Evolutionary conservation across 2,888 invertebrate genomes (phyloP).

Genomic region (Platycheirus rosarum): DNA sequence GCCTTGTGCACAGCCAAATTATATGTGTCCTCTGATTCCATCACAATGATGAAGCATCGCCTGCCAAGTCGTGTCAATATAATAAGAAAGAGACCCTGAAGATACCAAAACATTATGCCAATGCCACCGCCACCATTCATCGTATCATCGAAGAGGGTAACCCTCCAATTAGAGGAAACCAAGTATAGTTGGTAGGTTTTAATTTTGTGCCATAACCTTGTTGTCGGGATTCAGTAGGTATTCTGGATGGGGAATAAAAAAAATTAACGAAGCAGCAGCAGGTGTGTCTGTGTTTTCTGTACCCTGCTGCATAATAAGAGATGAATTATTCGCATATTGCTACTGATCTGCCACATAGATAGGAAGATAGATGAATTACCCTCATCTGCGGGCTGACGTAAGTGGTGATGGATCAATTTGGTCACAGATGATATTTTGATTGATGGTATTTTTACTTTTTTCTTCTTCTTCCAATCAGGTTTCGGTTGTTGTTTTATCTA

Average conservation of each 20-base stretch:
- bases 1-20: constrained; percentile 5
- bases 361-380: constrained; percentile 67
- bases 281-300: constrained; percentile 45
- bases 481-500: constrained; percentile 21
- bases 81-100: constrained; percentile 15
- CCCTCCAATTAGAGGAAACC: constrained; percentile 71
- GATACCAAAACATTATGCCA: neutral
- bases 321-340: constrained; percentile 55
- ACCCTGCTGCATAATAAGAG: constrained; percentile 38
- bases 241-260: constrained; percentile 10
- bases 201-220: constrained; percentile 67
- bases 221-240: constrained; percentile 39
- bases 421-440: constrained; percentile 74
- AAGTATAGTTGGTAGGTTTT: constrained; percentile 68
- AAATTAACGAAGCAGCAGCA: constrained; percentile 36
- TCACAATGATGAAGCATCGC: constrained; percentile 69
- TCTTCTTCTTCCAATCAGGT: constrained; percentile 40
- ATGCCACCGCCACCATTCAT: neutral
- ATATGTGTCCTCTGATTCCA: constrained; percentile 35
- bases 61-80: constrained; percentile 51
- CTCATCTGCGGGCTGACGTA: constrained; percentile 40
- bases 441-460: constrained; percentile 60
- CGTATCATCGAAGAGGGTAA: constrained; percentile 17
- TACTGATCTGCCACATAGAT: constrained; percentile 59
- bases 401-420: constrained; percentile 73